A percentile compares a stretch with the other conserved stretches of the same genome.
Conservation (phyloP, 2,888 invertebrate species). For the Helobdella robusta region DNA sequence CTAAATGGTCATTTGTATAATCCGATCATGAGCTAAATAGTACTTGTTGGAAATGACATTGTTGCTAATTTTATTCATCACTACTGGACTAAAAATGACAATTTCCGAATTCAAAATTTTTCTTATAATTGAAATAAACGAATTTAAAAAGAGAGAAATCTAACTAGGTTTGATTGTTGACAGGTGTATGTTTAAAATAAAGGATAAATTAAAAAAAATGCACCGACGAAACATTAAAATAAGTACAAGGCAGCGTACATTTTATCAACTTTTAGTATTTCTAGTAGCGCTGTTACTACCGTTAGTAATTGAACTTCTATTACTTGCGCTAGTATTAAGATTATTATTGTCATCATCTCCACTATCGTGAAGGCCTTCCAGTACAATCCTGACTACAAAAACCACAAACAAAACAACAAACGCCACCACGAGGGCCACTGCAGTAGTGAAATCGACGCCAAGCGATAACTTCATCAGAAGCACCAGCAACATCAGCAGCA, state of each 20-base stretch:
- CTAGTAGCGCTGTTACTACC: neutral
- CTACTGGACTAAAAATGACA: too few relatives aligned
- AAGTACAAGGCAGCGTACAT: neutral
- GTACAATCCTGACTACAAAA: slow-evolving; percentile 1
- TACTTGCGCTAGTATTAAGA: neutral
- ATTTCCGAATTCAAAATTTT: too few relatives aligned
- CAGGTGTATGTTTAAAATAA: too few relatives aligned
- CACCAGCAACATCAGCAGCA: neutral
- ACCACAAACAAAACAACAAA: neutral
- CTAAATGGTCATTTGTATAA: too few relatives aligned
- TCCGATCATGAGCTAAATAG: too few relatives aligned
- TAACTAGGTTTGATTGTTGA: too few relatives aligned
- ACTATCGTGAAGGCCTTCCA: neutral
- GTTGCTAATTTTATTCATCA: too few relatives aligned
- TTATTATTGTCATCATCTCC: neutral
- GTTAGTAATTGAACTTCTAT: neutral
- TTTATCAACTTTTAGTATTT: neutral
- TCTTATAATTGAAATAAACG: too few relatives aligned
- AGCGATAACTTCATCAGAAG: neutral
- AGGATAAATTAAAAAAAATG: too few relatives aligned
- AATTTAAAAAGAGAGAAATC: too few relatives aligned
- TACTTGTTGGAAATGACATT: too few relatives aligned
- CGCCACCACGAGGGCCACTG: neutral
- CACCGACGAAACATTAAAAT: too few relatives aligned
- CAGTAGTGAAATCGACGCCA: neutral